Evolutionary conservation across 2,797 vertebrate genomes (phyloP).

Genomic region (Phoeniculus purpureus): DNA sequence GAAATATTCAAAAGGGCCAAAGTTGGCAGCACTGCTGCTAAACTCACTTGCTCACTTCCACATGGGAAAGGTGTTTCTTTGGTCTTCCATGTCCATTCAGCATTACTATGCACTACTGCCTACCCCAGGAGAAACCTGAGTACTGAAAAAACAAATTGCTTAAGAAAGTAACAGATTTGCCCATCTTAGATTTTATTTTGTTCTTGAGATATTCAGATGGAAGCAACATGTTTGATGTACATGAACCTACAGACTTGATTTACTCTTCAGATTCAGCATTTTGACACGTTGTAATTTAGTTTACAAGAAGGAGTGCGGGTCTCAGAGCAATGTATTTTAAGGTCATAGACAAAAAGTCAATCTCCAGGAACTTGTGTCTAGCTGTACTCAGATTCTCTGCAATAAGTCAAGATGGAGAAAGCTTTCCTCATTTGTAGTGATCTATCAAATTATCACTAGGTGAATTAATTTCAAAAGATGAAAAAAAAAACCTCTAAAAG

Average conservation of each 20-base stretch:
- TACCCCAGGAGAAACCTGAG: not conserved
- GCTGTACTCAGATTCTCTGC: not conserved
- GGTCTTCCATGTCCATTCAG: not conserved
- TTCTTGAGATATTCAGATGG: not conserved
- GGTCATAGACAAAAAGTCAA: constrained; percentile 8
- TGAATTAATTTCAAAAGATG: not conserved
- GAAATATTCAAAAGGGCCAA: not conserved
- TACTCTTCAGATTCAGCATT: constrained; percentile 23
- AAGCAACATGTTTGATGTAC: not conserved
- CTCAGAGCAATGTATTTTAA: not conserved
- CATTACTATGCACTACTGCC: not conserved
- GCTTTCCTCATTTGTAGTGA: not conserved
- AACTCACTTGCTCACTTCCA: not conserved
- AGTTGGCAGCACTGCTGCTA: not conserved
- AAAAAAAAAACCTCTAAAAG: not conserved
- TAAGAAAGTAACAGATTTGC: not conserved
- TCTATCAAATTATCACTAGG: not conserved
- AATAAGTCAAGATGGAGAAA: not conserved
- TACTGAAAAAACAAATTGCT: not conserved
- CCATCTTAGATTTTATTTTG: not conserved
- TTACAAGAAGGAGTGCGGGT: not conserved
- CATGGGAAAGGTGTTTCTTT: not conserved
- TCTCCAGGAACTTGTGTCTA: not conserved
- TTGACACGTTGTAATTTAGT: not conserved
- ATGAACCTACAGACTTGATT: constrained; percentile 24